These are phyloP conservation scores for Clarias fuscus DNA, from an alignment of 2,797 vertebrate genomes.

Conservation along the genomic window DNA sequence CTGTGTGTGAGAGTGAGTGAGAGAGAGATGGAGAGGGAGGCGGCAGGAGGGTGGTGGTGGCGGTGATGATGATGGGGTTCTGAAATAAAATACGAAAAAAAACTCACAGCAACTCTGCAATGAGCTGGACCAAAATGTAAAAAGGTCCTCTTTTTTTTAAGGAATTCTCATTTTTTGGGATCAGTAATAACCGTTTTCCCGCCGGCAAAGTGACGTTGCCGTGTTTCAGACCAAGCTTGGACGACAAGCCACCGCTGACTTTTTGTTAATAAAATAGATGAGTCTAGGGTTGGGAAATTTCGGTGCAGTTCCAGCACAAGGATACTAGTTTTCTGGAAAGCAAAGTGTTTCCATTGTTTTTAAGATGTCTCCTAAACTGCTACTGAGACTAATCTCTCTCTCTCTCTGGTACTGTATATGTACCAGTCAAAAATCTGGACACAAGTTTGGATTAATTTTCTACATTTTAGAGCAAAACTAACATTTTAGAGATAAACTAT, in stretches of 20 bases:
- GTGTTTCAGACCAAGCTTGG: background rate
- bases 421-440: no score
- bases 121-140: background rate
- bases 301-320: background rate
- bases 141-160: background rate
- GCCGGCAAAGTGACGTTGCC: background rate
- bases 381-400: background rate
- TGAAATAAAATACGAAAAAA: constrained; percentile 41
- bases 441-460: no score
- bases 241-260: background rate
- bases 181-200: background rate
- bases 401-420: no score
- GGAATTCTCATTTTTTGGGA: constrained; percentile 4
- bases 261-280: background rate
- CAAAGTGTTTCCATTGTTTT: background rate
- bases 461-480: no score
- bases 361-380: background rate
- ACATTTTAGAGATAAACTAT: no score
- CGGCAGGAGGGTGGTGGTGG: no score
- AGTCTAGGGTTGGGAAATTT: background rate
- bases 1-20: constrained; percentile 6
- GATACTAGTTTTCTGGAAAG: background rate
- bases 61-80: no score
- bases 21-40: background rate
- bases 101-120: constrained; percentile 8